Base-by-base conservation (phyloP, 2,797 vertebrate genomes). In the Pelodytes ibericus region DNA sequence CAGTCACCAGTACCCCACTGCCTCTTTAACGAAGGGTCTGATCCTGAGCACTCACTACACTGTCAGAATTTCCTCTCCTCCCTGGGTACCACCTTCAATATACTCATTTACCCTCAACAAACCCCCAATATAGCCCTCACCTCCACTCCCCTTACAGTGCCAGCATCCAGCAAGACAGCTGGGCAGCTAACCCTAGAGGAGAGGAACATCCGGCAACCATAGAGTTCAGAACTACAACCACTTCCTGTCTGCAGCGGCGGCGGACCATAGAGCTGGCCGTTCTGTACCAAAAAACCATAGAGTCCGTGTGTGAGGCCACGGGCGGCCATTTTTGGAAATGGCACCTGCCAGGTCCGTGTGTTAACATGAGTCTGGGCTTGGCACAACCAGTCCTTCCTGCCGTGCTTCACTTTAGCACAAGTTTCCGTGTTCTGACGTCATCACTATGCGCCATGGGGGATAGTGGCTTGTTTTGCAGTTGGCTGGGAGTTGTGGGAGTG, bases 161-260 rank as follows among this genome's bases (percentile, higher is more conserved):
- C 36, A 39, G 36, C 44, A 47, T 64, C 71, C 71, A 73, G 47
- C 26, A 27, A 30, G 25, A 53, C 47, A 64, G 58, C 58, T n/a
- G 26, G 57, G 30, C 59, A 15, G 44, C 9, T 29, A 59, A 72
- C 59, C 71, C 62, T 72, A 72, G 59, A 72, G 59, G 16, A 30
- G 18, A 13, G 36, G 56, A 25, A 51, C 65, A 36, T 25, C 33
- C 67, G 41, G 44, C 33, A 77, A 77, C 67, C 67, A 65, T 65
- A 77, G 66, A 76, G 65, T 20, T 1, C 49, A 53, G 18, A 27
- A 31, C 59, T 3, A 24, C 8, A 1, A 18, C 22, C 3, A 76
- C 66, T 76, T 76, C 74, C 74, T 59, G 66, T 11, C 2, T n/a
- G n/a, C 16, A 5, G 30, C 62, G 7, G 53, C 18, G 3, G 20